Base-by-base conservation (phyloP, 2,888 invertebrate species). In the Choreutis nemorana region DNA sequence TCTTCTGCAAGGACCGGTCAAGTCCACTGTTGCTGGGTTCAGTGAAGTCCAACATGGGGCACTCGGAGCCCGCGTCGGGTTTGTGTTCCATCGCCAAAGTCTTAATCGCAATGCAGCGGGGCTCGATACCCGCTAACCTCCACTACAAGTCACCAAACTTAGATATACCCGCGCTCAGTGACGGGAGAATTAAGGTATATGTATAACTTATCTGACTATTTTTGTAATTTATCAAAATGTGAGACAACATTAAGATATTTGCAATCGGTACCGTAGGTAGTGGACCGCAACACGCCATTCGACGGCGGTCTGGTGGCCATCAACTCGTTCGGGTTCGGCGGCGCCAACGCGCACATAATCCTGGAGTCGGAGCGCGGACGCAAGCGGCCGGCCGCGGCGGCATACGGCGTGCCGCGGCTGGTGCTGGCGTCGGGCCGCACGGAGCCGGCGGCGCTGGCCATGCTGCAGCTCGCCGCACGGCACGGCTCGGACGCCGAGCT, bases 31-130 rank as follows among this genome's bases (percentile, higher is more conserved):
- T 97, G 23, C 87, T 99, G 50, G 98, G 98, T 10, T 97, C 97
- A 0, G 93, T 97, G 0, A 99, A 99, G 66, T 96, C 96, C 12
- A 99, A 98, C 73, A 97, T 98, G 95, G 98, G 98, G 1, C 98
- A 99, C 63, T 89, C 97, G 3, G 98, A 99, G 71, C 94, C 97
- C 1, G 91, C 91, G 1, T 92, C 93, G 24, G 96, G 95, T 14
- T 79, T 97, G 13, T 93, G 94, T 55, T 90, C 95, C 1, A 79
- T 97, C 39, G 93, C 94, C 7, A 97, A 97, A 70, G 84, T 95
- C 30, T 64, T 98, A 12, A 86, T 98, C 34, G 91, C 97, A 9
- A 96, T 98, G 92, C 95, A 98, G 72, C 70, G 84, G 30, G 92
- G 94, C 15, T 64, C 87, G 16, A 91, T 99, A 43, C 98, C 98